A percentile compares a stretch with the other conserved stretches of the same genome.
phyloP scores from a whole-genome alignment of 2,113 vertebrate species.

The Pagrus major region DNA sequence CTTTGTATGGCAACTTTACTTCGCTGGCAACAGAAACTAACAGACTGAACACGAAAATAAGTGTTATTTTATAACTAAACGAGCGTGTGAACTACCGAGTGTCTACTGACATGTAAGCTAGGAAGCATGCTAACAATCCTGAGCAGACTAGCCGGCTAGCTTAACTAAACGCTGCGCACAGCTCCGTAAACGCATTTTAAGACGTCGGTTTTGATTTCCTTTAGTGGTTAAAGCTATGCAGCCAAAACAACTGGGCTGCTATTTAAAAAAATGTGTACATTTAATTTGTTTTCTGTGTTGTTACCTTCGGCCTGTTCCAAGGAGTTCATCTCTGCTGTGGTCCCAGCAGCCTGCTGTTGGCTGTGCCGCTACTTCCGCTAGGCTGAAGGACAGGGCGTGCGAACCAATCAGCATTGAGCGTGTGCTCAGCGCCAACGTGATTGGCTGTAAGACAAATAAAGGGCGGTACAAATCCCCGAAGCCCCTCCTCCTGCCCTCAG shows the following conservation, averaged over 20 bases:
- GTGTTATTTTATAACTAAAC: background rate
- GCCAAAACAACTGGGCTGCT: rapidly evolving
- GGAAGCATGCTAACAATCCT: constrained; percentile 54
- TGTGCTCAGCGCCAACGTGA: background rate
- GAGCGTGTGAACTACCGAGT: background rate
- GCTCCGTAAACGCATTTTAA: background rate
- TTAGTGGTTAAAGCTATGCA: background rate
- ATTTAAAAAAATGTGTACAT: background rate
- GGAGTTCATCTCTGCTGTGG: constrained; percentile 90
- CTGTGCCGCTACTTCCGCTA: constrained; percentile 18
- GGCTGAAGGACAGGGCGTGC: constrained; percentile 20
- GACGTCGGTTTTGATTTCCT: rapidly evolving
- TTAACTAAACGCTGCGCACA: background rate
- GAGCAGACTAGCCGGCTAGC: background rate
- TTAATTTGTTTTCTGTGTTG: background rate
- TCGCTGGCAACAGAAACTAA: background rate
- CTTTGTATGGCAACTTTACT: background rate
- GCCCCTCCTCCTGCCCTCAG: background rate
- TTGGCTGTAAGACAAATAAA: constrained; percentile 9
- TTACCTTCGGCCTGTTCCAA: constrained; percentile 97
- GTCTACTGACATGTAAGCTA: constrained; percentile 16
- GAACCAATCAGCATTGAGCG: constrained; percentile 47
- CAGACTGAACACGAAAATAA: background rate
- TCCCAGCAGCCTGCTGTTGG: constrained; percentile 19
- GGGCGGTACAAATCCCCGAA: background rate